These are phyloP conservation scores for Numenius phaeopus DNA, from an alignment of 2,797 vertebrate species.

Conservation along the genomic window DNA sequence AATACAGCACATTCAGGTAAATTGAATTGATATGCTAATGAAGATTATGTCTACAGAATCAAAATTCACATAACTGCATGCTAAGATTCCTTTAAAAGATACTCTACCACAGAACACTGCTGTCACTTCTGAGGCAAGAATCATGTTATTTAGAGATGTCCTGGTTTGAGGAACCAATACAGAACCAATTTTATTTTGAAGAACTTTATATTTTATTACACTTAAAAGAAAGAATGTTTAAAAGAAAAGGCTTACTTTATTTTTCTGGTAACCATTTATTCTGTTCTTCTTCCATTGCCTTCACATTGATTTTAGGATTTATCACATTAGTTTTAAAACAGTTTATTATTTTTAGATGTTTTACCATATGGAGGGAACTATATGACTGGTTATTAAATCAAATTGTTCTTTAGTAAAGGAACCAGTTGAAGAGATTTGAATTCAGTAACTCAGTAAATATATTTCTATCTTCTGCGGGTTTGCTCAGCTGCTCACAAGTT, in stretches of 20 bases:
- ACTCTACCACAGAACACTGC: neutral
- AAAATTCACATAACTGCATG: neutral
- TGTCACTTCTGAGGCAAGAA: neutral
- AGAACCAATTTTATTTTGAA: neutral
- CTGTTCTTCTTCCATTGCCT: neutral
- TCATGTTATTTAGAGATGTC: neutral
- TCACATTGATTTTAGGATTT: neutral
- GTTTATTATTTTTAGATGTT: neutral
- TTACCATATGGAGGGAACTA: neutral
- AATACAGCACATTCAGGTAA: slow-evolving; percentile 16
- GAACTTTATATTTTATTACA: neutral
- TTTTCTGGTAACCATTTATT: neutral
- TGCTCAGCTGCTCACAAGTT: neutral
- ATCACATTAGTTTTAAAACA: neutral
- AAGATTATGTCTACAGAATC: neutral
- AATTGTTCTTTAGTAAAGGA: neutral
- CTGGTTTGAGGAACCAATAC: neutral
- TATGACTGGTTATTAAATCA: neutral
- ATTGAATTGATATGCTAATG: slow-evolving; percentile 45
- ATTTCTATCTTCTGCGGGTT: neutral
- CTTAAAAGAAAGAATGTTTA: neutral
- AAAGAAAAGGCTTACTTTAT: neutral
- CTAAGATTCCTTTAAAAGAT: slow-evolving; percentile 8
- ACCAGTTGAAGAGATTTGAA: neutral
- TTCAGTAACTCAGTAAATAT: neutral